Evolutionary conservation across 2,113 vertebrate genomes (phyloP).

Genomic region (Laticauda colubrina): DNA sequence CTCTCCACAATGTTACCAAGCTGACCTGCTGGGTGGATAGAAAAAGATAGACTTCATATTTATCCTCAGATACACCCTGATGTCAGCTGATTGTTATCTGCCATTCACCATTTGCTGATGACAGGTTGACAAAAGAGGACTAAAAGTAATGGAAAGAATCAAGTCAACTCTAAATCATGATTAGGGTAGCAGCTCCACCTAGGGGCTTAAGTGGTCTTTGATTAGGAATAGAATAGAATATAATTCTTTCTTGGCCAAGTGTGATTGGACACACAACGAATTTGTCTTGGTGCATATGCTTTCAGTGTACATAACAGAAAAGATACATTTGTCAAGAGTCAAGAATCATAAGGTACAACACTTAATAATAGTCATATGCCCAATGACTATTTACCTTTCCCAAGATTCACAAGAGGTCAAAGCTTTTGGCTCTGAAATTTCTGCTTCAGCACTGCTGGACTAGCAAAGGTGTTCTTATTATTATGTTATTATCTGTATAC

Average conservation of each 20-base stretch:
- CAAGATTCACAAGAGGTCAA: not conserved
- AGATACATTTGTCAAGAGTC: too few species aligned
- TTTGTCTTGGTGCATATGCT: too few species aligned
- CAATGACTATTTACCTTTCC: not conserved
- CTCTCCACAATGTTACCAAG: not conserved
- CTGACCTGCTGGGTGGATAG: not conserved
- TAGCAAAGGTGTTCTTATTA: not conserved
- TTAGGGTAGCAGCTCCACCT: constrained; percentile 27
- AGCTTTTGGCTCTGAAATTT: not conserved
- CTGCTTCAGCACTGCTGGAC: not conserved
- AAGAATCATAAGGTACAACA: too few species aligned
- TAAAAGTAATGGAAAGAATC: not conserved
- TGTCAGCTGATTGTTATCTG: not conserved
- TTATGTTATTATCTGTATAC: not conserved
- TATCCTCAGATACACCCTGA: not conserved
- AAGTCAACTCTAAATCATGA: not conserved
- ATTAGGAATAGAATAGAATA: not conserved
- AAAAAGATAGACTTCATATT: not conserved
- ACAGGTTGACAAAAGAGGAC: not conserved
- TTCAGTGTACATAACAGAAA: too few species aligned
- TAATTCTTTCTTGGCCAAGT: too few species aligned
- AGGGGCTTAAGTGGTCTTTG: constrained; percentile 7
- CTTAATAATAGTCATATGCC: not conserved
- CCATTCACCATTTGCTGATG: not conserved
- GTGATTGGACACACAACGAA: too few species aligned